phyloP scores from a whole-genome alignment of 2,797 vertebrate genomes.

The Antrozous pallidus region DNA sequence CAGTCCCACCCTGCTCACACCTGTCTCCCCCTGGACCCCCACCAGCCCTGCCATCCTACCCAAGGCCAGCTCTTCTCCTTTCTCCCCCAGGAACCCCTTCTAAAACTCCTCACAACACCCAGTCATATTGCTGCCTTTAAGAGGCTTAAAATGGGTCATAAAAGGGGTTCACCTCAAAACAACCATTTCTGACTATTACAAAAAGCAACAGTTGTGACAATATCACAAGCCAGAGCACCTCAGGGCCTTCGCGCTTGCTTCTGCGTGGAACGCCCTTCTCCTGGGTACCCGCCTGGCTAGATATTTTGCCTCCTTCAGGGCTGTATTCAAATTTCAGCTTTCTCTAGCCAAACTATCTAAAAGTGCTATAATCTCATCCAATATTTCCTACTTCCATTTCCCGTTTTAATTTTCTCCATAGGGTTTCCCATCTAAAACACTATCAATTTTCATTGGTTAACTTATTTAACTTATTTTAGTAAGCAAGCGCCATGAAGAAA shows the following conservation, averaged over 20 bases:
- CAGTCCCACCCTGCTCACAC: too few relatives aligned
- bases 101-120: background rate
- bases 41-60: background rate
- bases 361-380: background rate
- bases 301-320: background rate
- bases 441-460: background rate
- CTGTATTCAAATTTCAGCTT: background rate
- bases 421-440: background rate
- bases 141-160: background rate
- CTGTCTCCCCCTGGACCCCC: background rate
- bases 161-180: background rate
- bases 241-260: background rate
- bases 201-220: background rate
- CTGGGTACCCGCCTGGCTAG: background rate
- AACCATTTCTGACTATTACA: background rate
- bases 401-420: background rate
- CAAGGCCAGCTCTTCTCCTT: background rate
- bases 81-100: background rate
- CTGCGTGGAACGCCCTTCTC: background rate
- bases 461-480: background rate
- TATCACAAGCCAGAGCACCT: background rate
- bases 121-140: background rate
- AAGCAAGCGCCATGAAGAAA: background rate
- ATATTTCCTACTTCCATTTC: background rate
- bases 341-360: background rate